phyloP scores from a whole-genome alignment of 2,888 invertebrate species.

The Oligia fasciuncula region DNA sequence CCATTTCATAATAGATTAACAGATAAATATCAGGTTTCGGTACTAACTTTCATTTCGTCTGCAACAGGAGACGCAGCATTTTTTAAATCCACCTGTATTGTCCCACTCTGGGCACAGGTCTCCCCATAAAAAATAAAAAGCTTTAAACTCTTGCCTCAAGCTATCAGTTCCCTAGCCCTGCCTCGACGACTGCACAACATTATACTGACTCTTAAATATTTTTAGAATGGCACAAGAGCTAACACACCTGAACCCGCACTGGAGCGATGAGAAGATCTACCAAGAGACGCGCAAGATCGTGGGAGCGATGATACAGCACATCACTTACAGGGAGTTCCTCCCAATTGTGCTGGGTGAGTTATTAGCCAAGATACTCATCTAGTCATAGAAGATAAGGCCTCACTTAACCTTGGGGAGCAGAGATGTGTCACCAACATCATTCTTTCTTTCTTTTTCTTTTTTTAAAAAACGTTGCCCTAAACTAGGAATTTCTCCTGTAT shows the following conservation, averaged over 20 bases:
- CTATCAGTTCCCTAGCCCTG: no score
- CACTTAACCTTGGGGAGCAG: background rate
- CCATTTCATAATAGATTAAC: background rate
- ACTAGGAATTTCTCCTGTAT: no score
- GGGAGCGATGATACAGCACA: constrained; percentile 95
- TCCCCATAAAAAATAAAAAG: no score
- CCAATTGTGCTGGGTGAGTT: constrained; percentile 93
- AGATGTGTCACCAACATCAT: no score
- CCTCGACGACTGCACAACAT: background rate
- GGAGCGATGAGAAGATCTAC: constrained; percentile 96
- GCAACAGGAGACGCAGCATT: no score
- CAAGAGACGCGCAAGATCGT: constrained; percentile 96
- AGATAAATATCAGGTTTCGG: background rate
- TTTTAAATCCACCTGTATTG: background rate
- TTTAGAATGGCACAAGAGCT: constrained; percentile 92
- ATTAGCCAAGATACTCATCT: background rate
- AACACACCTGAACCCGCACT: constrained; percentile 93
- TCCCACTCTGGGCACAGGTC: no score
- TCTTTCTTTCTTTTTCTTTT: no score
- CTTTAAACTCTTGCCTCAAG: background rate
- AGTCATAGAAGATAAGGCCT: background rate
- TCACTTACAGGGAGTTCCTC: constrained; percentile 95
- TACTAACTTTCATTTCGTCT: background rate
- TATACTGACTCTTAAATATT: background rate
- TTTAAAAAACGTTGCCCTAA: no score